Evolutionary conservation across 2,797 vertebrate genomes (phyloP), one percentile per base, ranked within the genome.

Genomic region (Hemibagrus guttatus): DNA sequence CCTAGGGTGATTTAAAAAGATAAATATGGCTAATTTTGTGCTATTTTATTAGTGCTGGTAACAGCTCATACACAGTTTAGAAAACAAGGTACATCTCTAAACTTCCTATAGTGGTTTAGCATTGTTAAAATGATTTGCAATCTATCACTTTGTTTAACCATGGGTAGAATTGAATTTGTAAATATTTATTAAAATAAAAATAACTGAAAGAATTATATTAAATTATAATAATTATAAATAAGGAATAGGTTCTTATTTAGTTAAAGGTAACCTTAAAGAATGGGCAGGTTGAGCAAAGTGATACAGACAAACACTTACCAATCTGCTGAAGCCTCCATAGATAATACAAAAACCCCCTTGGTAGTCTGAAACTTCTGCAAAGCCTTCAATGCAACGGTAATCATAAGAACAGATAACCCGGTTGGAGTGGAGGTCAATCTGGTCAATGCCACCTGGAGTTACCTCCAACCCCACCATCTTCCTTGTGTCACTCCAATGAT

Each of bases 341-440:
- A 99, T 93, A 90, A 99, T 97, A 93, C 97, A 98, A 94, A 99
- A 99, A 6, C 98, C 98, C 84, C 98, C 98, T 92, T 97, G 97
- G 93, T 98, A 99, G 94, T 97, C 98, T 17, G 96, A 94, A 58
- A 99, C 92, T 93, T 99, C 98, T 4, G 96, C 96, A 90, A 99
- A 99, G 68, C 98, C 98, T 95, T 99, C 98, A 26, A 99, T 95
- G 31, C 98, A 98, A 90, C 98, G 97, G 87, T 99, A 99, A 94
- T 99, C 98, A 78, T 99, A 99, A 86, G 98, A 98, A 88, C 98
- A 99, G 52, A 99, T 94, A 85, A 99, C 94, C 89, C 97, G 93
- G 95, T 99, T 98, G 84, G 97, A 98, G 85, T 95, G 94, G 71
- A 97, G 96, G 93, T 98, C 97, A 52, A 99, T 99, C 91, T 99